Evolutionary conservation across 2,888 invertebrate species (phyloP).

Genomic region (Pseudolycoriella hygida): DNA sequence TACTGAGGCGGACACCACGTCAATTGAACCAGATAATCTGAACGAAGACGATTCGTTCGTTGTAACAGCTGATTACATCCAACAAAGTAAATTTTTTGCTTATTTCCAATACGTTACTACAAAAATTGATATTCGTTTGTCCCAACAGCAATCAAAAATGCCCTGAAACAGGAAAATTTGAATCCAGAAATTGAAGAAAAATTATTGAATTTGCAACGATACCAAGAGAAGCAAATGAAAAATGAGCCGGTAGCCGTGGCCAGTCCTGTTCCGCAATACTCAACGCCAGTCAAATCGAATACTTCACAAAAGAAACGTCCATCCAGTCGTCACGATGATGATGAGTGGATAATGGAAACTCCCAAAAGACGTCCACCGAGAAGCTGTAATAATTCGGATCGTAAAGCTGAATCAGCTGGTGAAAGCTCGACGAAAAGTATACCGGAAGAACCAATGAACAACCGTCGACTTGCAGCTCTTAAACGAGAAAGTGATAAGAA

Average conservation of each 20-base stretch:
- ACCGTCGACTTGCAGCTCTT: constrained; percentile 9
- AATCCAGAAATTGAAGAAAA: constrained; percentile 89
- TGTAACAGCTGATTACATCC: constrained; percentile 81
- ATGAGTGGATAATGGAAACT: constrained; percentile 30
- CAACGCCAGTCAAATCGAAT: background rate
- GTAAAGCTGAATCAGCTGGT: background rate
- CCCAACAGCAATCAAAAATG: constrained; percentile 65
- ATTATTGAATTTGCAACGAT: constrained; percentile 67
- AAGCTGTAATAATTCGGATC: background rate
- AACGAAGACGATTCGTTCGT: constrained; percentile 41
- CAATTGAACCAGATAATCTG: constrained; percentile 7
- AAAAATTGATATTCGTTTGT: constrained; percentile 16
- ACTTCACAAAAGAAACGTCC: constrained; percentile 19
- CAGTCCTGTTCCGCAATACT: constrained; percentile 3
- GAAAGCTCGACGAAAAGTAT: background rate
- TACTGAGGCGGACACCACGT: constrained; percentile 1
- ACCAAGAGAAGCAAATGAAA: constrained; percentile 64
- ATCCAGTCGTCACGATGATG: constrained; percentile 24
- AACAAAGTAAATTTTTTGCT: constrained; percentile 58
- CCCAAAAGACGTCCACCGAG: constrained; percentile 14
- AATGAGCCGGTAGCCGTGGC: constrained; percentile 12
- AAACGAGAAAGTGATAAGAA: constrained; percentile 12
- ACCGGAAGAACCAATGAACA: constrained; percentile 7
- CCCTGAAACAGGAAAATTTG: constrained; percentile 77
- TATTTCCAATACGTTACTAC: background rate